Percentiles rank a stretch among this genome's conserved stretches.
Evolutionary conservation across 92 coral and sea anemone species (phyloP).

Genomic region (Umimayanthus chanpuru): DNA sequence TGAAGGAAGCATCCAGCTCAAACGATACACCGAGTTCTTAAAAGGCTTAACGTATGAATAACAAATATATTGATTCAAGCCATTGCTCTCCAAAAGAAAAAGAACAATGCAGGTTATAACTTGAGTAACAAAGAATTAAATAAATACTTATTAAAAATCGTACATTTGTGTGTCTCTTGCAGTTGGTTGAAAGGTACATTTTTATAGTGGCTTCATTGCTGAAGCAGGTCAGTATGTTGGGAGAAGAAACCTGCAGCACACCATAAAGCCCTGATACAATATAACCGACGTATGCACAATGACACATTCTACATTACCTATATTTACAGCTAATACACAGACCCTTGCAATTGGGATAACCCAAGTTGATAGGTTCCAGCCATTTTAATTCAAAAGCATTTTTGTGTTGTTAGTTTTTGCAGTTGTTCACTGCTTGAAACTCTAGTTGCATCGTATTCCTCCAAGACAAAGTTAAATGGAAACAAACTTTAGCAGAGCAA

Average conservation of each 20-base stretch:
- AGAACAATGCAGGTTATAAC: background rate
- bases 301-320: background rate
- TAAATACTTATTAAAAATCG: background rate
- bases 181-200: background rate
- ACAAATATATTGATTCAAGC: conserved; percentile 10
- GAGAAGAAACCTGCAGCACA: background rate
- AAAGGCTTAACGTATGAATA: conserved; percentile 21
- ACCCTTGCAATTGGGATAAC: background rate
- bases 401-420: no score
- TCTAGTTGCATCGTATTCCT: background rate
- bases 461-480: background rate
- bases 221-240: no score
- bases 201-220: no score
- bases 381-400: background rate
- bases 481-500: background rate
- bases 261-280: background rate
- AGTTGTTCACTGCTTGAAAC: no score
- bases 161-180: conserved; percentile 9
- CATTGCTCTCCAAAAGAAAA: conserved; percentile 13
- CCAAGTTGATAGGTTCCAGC: background rate
- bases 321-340: background rate
- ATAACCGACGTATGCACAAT: background rate
- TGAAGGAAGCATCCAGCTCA: background rate
- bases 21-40: background rate
- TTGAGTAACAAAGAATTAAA: background rate